Conservation (phyloP, 2,888 invertebrate species). For the Drosophila nigritarsus region DNA sequence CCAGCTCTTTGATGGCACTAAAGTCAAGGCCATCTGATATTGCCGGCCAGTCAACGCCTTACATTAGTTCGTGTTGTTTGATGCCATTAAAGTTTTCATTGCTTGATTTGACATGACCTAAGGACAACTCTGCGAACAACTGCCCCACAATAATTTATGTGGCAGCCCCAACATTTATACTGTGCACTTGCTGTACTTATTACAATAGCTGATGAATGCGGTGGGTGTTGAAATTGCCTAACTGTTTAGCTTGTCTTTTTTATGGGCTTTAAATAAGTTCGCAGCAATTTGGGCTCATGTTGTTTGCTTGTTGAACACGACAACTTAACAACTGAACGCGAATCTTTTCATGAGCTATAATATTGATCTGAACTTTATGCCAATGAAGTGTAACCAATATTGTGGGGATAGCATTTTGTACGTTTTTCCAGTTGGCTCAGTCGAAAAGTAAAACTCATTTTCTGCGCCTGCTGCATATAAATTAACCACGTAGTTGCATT, state of each 20-base stretch:
- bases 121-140: slow-evolving; percentile 1
- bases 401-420: neutral
- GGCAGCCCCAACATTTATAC: slow-evolving; percentile 24
- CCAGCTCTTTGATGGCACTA: slow-evolving; percentile 14
- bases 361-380: slow-evolving; percentile 28
- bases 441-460: slow-evolving; percentile 43
- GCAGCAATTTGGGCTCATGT: slow-evolving; percentile 23
- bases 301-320: slow-evolving; percentile 47
- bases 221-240: slow-evolving; percentile 34
- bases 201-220: slow-evolving; percentile 17
- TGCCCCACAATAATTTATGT: slow-evolving; percentile 1
- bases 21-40: slow-evolving; percentile 30
- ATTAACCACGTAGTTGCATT: slow-evolving; percentile 49
- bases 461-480: slow-evolving; percentile 63
- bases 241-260: slow-evolving; percentile 45
- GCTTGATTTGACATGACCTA: slow-evolving; percentile 51
- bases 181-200: slow-evolving; percentile 33
- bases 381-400: slow-evolving; percentile 14
- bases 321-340: slow-evolving; percentile 8
- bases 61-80: slow-evolving; percentile 25
- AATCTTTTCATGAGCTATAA: slow-evolving; percentile 25
- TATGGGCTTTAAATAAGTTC: slow-evolving; percentile 50
- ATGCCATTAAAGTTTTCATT: slow-evolving; percentile 60
- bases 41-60: slow-evolving; percentile 25
- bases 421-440: neutral